phyloP scores from a whole-genome alignment of 2,797 vertebrate species.

The Dermochelys coriacea region DNA sequence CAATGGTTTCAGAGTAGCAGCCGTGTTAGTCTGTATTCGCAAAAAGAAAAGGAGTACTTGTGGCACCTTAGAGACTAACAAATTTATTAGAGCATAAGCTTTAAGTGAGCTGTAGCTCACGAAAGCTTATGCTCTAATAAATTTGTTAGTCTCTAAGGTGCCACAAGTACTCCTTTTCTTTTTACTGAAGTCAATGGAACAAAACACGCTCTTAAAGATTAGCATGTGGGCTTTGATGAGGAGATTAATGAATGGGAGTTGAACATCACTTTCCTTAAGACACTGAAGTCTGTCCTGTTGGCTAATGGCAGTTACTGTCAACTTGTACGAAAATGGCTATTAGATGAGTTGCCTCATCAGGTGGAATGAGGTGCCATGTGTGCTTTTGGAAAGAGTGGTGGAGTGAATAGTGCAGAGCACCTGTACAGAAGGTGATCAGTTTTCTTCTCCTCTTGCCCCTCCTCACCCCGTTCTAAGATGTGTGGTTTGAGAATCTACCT shows the following conservation, averaged over 20 bases:
- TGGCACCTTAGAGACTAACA: too few species aligned
- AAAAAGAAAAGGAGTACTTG: too few species aligned
- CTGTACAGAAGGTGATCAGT: not conserved
- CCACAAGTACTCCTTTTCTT: too few species aligned
- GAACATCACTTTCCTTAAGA: not conserved
- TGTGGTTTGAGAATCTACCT: not conserved
- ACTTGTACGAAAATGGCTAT: not conserved
- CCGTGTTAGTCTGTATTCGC: too few species aligned
- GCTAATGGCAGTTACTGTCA: not conserved
- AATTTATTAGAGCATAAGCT: too few species aligned
- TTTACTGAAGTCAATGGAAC: not conserved
- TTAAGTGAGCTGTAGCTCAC: too few species aligned
- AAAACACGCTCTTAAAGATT: fast-evolving
- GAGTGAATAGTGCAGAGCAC: not conserved
- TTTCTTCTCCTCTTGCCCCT: too few species aligned
- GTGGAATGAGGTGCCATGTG: not conserved
- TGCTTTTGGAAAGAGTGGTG: not conserved
- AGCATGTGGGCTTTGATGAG: not conserved
- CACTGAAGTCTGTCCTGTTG: not conserved
- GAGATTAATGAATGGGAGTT: not conserved
- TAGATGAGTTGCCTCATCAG: not conserved
- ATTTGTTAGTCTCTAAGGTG: too few species aligned
- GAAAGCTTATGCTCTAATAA: too few species aligned
- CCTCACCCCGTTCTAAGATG: fast-evolving
- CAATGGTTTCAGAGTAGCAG: too few species aligned